Conservation (phyloP, 2,113 vertebrate genomes). For the Ardeotis arabs region DNA sequence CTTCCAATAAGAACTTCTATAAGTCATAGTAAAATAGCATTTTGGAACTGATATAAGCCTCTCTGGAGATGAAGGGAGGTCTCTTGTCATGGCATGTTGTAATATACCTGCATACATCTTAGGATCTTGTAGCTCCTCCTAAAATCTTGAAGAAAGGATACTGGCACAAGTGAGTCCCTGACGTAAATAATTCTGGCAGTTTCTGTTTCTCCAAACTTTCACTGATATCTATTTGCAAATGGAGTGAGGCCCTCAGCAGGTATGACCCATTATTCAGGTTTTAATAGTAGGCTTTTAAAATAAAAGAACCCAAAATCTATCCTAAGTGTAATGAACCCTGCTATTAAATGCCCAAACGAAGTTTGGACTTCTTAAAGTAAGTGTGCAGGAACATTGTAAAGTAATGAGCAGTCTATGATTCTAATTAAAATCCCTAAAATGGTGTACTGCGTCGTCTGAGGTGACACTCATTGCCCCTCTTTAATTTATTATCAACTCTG, state of each 20-base stretch:
- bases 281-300: background rate
- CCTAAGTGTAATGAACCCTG: background rate
- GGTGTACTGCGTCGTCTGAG: background rate
- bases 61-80: background rate
- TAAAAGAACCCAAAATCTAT: background rate
- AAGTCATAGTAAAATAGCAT: background rate
- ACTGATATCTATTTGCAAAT: background rate
- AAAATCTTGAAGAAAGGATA: background rate
- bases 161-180: background rate
- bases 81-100: background rate
- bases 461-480: background rate
- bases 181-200: background rate
- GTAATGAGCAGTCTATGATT: background rate
- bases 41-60: background rate
- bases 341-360: background rate
- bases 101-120: background rate
- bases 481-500: conserved; percentile 18
- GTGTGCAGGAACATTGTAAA: background rate
- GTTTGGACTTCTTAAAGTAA: background rate
- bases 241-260: background rate
- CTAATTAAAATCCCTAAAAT: background rate
- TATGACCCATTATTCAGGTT: background rate
- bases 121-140: background rate
- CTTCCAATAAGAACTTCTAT: background rate
- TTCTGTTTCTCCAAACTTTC: background rate